Evolutionary conservation across 2,113 vertebrate species (phyloP).

Genomic region (Ceyx margarethae): DNA sequence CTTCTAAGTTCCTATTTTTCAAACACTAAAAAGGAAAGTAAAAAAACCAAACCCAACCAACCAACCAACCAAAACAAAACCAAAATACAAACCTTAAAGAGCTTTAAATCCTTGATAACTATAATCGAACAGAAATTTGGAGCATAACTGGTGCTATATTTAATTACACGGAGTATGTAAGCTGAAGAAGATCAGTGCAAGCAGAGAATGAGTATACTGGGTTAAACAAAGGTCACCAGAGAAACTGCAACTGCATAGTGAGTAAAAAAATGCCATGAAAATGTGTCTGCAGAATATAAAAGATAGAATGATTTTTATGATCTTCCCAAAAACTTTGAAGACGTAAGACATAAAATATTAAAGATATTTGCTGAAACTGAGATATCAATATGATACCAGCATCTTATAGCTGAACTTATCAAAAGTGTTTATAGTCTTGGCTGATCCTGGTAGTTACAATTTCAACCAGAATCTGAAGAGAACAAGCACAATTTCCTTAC

Average conservation of each 20-base stretch:
- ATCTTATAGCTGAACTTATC: neutral
- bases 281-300: neutral
- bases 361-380: neutral
- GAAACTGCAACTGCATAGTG: neutral
- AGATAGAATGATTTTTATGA: neutral
- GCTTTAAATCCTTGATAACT: neutral
- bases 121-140: neutral
- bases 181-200: neutral
- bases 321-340: neutral
- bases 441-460: neutral
- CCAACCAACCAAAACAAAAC: too few relatives aligned
- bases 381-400: neutral
- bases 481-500: neutral
- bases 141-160: constrained; percentile 28
- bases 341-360: neutral
- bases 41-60: neutral
- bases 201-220: neutral
- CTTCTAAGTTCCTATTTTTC: neutral
- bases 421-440: neutral
- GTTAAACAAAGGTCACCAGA: neutral
- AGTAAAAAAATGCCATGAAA: neutral
- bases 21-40: neutral
- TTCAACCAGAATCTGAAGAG: neutral
- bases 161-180: neutral
- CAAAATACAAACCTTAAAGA: neutral